Evolutionary conservation across 2,888 invertebrate species (phyloP), one percentile per base, ranked within the genome.

Genomic region (Rhagophthalmus giganteus): DNA sequence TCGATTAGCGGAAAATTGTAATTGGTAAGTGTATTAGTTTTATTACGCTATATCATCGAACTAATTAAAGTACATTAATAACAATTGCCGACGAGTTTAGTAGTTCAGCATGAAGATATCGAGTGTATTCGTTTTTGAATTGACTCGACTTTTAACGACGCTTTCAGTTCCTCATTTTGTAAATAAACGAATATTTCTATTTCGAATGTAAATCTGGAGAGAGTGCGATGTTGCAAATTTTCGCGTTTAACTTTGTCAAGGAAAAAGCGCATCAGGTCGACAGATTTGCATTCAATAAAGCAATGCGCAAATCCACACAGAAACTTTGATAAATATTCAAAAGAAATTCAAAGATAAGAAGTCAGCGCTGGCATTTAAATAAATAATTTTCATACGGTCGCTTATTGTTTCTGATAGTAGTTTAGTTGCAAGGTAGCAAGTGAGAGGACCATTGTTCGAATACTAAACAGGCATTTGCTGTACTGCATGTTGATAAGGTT

Each of bases 401-500:
- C 30, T 58, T 53, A 62, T 60, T 60, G 62, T 62, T 59, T 59
- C 57, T 55, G 39, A 50, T 49, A 37, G 54, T 60, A 58, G 55
- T 49, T 49, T 40, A 46, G 41, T 49, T 50, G 59, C 56, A 59
- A 57, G 54, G 57, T 58, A 55, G 50, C 48, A 48, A 54, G 46
- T 57, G 44, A 47, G 46, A 51, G 32, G 25, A 38, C 38, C 49
- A 41, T 54, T 51, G 48, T 54, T 53, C 31, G 62, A 56, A 62
- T 62, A 62, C 57, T 60, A 62, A 62, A 52, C 51, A 60, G 55
- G 54, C 52, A 47, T 55, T 54, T 58, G 58, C 56, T 49, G 56
- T 45, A 46, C 50, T 59, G 61, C 58, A 63, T 63, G 57, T 50
- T 60, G 59, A 58, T 61, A 58, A 61, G 60, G 49, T 57, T 56